Conservation (phyloP, 2,888 invertebrate species). For the Lepidonotus clava region DNA sequence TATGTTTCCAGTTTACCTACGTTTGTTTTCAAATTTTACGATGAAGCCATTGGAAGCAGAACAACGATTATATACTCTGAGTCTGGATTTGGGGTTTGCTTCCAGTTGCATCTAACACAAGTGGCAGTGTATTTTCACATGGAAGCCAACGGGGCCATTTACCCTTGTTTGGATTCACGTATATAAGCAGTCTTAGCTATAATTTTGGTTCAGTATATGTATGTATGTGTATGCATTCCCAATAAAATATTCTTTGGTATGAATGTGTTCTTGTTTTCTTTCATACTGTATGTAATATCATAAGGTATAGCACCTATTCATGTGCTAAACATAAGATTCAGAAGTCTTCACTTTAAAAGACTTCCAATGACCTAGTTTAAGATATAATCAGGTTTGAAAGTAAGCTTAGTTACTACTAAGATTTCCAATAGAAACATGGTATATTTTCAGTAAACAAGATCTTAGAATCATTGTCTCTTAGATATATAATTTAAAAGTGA, state of each 20-base stretch:
- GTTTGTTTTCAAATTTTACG: neutral
- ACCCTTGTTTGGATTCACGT: conserved; percentile 19
- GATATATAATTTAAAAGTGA: too few species aligned
- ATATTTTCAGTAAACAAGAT: too few species aligned
- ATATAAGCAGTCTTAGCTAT: conserved; percentile 46
- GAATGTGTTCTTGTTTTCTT: conserved; percentile 65
- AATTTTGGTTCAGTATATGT: conserved; percentile 53
- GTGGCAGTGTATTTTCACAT: neutral
- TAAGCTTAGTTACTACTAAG: too few species aligned
- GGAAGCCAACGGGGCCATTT: neutral
- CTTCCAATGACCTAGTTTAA: too few species aligned
- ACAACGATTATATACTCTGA: neutral
- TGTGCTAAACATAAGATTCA: too few species aligned
- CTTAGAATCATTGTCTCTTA: too few species aligned
- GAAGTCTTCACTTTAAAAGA: too few species aligned
- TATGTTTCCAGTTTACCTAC: neutral
- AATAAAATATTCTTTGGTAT: conserved; percentile 57
- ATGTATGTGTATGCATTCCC: conserved; percentile 54
- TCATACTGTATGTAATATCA: neutral
- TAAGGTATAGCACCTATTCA: too few species aligned
- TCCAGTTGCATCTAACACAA: neutral
- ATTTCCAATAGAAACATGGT: too few species aligned
- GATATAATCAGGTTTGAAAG: too few species aligned
- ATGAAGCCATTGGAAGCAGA: neutral
- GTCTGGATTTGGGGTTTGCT: neutral